phyloP scores from a whole-genome alignment of 2,888 invertebrate genomes.

The Meteorus colon region DNA sequence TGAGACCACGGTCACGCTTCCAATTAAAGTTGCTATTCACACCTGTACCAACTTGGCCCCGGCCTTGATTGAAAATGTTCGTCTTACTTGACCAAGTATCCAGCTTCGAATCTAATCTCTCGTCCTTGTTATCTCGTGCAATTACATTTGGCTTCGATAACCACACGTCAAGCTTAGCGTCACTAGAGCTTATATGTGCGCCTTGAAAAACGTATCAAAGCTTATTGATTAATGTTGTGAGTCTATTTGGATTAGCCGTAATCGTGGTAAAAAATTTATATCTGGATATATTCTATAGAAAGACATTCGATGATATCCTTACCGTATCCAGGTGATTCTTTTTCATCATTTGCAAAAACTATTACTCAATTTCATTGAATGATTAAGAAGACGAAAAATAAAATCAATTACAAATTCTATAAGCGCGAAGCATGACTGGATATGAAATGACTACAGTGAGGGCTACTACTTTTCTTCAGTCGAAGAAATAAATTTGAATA shows the following conservation, averaged over 20 bases:
- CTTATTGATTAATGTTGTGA: neutral
- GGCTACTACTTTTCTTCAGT: neutral
- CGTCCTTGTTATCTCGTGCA: conserved; percentile 50
- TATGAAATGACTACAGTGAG: neutral
- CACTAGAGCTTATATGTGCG: conserved; percentile 28
- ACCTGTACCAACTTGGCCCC: conserved; percentile 51
- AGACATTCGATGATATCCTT: conserved; percentile 1
- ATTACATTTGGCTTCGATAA: conserved; percentile 49
- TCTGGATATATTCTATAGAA: neutral
- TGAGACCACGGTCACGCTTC: neutral
- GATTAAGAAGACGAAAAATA: neutral
- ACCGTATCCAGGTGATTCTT: neutral
- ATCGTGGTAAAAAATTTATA: neutral
- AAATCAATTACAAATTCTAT: neutral
- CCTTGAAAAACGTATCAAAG: conserved; percentile 43
- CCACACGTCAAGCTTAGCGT: conserved; percentile 52
- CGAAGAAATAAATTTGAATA: neutral
- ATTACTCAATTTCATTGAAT: neutral
- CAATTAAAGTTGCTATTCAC: conserved; percentile 26
- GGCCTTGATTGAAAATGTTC: conserved; percentile 52
- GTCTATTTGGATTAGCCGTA: conserved; percentile 12
- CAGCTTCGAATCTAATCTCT: conserved; percentile 53
- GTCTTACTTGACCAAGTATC: conserved; percentile 57
- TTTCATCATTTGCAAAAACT: neutral
- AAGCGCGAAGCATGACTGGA: neutral